phyloP scores from a whole-genome alignment of 2,797 vertebrate genomes.

The Pangasius larnaudii region DNA sequence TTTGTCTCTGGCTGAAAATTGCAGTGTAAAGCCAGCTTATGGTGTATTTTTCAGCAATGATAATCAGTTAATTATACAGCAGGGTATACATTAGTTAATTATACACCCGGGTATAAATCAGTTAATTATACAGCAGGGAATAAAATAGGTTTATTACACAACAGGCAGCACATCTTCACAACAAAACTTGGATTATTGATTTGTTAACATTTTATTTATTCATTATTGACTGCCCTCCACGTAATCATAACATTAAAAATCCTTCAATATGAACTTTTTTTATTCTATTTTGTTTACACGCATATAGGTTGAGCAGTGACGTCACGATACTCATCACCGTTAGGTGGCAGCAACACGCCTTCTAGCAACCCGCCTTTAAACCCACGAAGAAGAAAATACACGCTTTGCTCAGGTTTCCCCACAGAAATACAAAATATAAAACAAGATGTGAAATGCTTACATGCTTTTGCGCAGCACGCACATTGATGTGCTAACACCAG shows the following conservation, averaged over 20 bases:
- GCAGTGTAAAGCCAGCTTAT: background rate
- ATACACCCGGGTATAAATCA: no score
- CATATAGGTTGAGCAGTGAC: background rate
- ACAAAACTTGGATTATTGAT: no score
- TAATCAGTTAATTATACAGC: background rate
- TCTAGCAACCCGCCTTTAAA: background rate
- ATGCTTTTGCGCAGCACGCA: background rate
- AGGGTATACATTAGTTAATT: no score
- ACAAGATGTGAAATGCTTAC: background rate
- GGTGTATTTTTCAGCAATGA: background rate
- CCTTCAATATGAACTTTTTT: no score
- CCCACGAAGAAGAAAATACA: background rate
- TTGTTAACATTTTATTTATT: no score
- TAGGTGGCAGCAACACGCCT: conserved; percentile 4
- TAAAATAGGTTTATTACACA: no score
- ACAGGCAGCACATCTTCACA: no score
- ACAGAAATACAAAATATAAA: background rate
- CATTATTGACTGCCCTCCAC: no score
- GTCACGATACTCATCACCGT: background rate
- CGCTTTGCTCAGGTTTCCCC: background rate
- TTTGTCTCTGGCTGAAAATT: background rate
- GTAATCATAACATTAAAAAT: no score
- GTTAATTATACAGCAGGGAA: no score
- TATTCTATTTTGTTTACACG: background rate
- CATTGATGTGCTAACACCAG: background rate